Base-by-base conservation (phyloP, 2,113 vertebrate species). In the Triplophysa rosa region DNA sequence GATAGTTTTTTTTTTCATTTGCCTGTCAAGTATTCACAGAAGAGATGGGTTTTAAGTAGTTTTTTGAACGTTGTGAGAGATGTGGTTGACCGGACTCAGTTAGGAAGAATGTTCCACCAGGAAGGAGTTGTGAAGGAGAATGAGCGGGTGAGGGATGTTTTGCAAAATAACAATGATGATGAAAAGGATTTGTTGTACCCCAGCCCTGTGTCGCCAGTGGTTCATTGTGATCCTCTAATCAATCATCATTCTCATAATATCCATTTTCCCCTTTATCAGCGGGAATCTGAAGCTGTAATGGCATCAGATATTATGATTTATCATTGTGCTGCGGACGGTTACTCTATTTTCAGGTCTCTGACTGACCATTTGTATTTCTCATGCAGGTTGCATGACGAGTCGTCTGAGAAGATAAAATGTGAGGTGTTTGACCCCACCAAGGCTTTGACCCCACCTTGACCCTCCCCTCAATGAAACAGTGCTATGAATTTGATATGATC, bases 241-340 rank as follows among this genome's bases (percentile, higher is more conserved):
- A 82, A 83, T 89, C 87, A 87, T 89, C 84, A 90, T 90, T 86
- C 86, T 89, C 80, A 81, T 91, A 89, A 91, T 89, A 89, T 89
- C 82, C 75, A 83, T 85, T 80, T 91, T 71, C 87, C 79, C 86
- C 78, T 83, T 81, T 83, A 86, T 88, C 84, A 87, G 83, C 86
- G 87, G 86, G 84, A 87, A 87, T 89, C 82, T 76, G 86, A 89
- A 85, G 81, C 84, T 83, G 74, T 70, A 86, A 87, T 87, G 84
- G 84, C 79, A 83, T 87, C 80, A 88, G 91, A 91, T 91, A 85
- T 87, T 81, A 79, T 82, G 87, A 83, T 87, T 88, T 87, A 80
- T 89, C 73, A 71, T 86, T 85, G 88, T 83, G 76, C 81, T 76
- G 19, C 23, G 47, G 45, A 69, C 2, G 19, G 3, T 79, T 82